Evolutionary conservation across 2,888 invertebrate species (phyloP).

Genomic region (Pseudococcus viburni): DNA sequence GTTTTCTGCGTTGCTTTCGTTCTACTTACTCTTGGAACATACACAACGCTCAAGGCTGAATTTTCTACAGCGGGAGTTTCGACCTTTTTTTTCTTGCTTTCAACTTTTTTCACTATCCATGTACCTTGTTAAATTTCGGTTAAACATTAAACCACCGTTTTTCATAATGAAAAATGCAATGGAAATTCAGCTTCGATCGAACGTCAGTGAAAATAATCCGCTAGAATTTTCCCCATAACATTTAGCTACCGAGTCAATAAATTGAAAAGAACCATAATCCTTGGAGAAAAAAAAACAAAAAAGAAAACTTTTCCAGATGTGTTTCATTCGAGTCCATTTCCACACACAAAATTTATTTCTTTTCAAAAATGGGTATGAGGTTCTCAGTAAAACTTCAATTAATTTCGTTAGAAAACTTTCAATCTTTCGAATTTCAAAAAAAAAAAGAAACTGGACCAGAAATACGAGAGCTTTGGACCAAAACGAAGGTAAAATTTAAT

Average conservation of each 20-base stretch:
- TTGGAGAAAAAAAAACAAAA: neutral
- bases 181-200: neutral
- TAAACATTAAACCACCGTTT: conserved; percentile 17
- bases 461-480: too few species aligned
- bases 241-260: neutral
- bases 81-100: neutral
- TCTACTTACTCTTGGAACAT: neutral
- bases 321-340: neutral
- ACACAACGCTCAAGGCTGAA: conserved; percentile 3
- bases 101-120: neutral
- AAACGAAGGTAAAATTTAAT: too few species aligned
- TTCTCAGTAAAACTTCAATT: too few species aligned
- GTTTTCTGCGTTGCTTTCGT: neutral
- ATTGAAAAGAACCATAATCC: neutral
- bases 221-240: neutral
- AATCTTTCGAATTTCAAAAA: too few species aligned
- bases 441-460: too few species aligned
- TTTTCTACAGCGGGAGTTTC: neutral
- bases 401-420: too few species aligned
- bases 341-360: too few species aligned
- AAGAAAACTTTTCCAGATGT: neutral
- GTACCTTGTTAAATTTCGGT: conserved; percentile 15
- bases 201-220: neutral
- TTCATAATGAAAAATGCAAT: neutral
- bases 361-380: too few species aligned